Conservation (phyloP, 2,113 vertebrate genomes). For the Morone chrysops region DNA sequence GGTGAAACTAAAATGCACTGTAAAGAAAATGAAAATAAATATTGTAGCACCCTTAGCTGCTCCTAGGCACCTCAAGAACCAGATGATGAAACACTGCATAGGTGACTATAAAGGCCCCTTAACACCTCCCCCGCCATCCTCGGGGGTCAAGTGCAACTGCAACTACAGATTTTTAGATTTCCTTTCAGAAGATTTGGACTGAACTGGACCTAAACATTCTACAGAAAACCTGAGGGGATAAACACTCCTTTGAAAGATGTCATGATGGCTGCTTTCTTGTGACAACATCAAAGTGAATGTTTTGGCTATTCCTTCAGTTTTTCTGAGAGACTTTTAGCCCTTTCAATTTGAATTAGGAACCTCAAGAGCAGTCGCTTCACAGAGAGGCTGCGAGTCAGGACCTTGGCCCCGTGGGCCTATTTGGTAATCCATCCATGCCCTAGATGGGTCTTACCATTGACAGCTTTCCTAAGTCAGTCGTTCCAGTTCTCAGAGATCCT, state of each 20-base stretch:
- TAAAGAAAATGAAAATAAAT: too few relatives aligned
- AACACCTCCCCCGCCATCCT: too few relatives aligned
- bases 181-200: background rate
- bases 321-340: background rate
- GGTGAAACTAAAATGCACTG: too few relatives aligned
- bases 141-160: too few relatives aligned
- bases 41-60: too few relatives aligned
- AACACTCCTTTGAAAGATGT: background rate
- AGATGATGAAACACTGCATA: too few relatives aligned
- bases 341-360: background rate
- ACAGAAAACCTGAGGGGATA: background rate
- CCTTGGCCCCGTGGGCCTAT: background rate
- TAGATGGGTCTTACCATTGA: background rate
- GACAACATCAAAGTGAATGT: background rate
- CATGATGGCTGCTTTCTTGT: background rate
- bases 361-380: background rate
- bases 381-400: background rate
- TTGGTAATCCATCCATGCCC: background rate
- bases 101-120: too few relatives aligned
- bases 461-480: conserved; percentile 16
- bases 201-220: too few relatives aligned
- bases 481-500: background rate
- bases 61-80: too few relatives aligned
- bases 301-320: background rate
- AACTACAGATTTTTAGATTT: too few relatives aligned